Evolutionary conservation across 2,113 vertebrate genomes (phyloP).

Genomic region (Oceanites oceanicus): DNA sequence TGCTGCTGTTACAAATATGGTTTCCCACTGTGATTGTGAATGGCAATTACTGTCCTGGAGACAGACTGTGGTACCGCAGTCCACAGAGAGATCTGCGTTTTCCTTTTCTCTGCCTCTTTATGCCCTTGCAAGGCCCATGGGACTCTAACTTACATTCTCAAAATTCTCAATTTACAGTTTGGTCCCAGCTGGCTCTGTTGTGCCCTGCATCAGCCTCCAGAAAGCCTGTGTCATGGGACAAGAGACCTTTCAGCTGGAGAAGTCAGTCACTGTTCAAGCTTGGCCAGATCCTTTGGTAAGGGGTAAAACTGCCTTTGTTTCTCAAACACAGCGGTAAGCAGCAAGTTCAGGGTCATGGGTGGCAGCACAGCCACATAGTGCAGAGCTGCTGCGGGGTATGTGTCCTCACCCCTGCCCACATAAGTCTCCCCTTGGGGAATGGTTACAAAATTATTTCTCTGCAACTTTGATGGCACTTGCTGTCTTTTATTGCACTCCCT

Average conservation of each 20-base stretch:
- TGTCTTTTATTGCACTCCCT: neutral
- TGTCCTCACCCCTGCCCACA: neutral
- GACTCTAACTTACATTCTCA: neutral
- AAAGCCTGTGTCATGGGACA: neutral
- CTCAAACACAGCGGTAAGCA: neutral
- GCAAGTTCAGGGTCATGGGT: neutral
- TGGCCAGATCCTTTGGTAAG: neutral
- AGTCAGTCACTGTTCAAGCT: neutral
- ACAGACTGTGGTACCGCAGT: neutral
- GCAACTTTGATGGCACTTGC: neutral
- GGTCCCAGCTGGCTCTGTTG: neutral
- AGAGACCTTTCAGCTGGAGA: neutral
- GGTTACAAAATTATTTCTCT: neutral
- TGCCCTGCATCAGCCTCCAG: neutral
- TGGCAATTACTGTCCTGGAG: neutral
- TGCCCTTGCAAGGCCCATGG: neutral
- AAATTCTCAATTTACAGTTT: neutral
- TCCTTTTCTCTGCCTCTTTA: neutral
- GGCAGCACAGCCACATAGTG: rapidly evolving
- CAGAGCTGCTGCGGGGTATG: neutral
- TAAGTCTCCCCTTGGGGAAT: neutral
- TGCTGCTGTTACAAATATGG: neutral
- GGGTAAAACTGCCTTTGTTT: neutral
- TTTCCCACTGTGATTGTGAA: neutral
- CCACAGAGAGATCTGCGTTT: neutral